Evolutionary conservation across 2,113 vertebrate genomes (phyloP).

Genomic region (Coturnix japonica): DNA sequence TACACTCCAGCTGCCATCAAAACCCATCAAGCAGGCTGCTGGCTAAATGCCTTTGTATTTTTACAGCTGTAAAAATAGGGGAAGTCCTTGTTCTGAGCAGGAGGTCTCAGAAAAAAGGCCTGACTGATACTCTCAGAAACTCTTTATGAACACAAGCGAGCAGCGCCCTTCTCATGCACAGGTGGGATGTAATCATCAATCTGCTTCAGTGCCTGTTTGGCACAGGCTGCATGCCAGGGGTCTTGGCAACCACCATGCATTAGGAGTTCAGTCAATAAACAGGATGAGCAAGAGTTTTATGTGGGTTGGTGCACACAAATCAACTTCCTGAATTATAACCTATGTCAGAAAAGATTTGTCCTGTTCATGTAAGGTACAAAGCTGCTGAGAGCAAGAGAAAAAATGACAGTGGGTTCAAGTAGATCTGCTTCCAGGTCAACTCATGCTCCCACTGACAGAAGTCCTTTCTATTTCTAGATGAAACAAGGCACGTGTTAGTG

Average conservation of each 20-base stretch:
- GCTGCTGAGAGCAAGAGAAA: background rate
- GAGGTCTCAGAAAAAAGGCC: background rate
- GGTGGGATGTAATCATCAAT: background rate
- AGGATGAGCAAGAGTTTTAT: background rate
- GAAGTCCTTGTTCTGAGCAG: background rate
- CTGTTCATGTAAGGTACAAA: background rate
- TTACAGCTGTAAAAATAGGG: background rate
- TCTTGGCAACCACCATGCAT: background rate
- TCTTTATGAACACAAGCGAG: background rate
- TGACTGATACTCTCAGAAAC: background rate
- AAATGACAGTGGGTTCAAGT: background rate
- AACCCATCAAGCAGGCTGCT: background rate
- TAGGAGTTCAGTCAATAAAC: background rate
- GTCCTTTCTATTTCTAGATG: background rate
- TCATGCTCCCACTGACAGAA: background rate
- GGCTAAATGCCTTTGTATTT: background rate
- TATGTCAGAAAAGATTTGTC: background rate
- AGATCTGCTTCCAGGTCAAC: background rate
- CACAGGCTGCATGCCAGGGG: background rate
- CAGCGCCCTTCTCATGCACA: rapidly evolving
- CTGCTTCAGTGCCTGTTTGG: rapidly evolving
- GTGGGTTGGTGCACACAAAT: background rate
- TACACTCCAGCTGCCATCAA: background rate
- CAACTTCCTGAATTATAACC: background rate
- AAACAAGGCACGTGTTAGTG: background rate